Conservation (phyloP, 2,797 vertebrate genomes). For the Sebastes melanostomus region DNA sequence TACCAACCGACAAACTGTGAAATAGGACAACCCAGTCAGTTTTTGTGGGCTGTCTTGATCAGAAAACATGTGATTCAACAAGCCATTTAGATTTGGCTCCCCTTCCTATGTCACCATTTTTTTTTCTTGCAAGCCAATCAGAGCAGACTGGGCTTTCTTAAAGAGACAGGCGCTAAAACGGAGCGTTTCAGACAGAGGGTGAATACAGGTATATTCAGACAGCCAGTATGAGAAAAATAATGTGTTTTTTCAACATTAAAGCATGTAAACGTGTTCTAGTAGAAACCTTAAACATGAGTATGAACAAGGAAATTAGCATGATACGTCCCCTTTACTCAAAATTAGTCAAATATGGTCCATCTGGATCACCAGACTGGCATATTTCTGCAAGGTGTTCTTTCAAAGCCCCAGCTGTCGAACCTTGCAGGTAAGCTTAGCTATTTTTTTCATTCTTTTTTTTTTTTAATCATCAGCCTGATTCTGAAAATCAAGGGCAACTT, state of each 20-base stretch:
- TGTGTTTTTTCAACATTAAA: neutral
- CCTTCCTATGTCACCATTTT: too few relatives aligned
- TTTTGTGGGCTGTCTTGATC: neutral
- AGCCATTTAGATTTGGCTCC: neutral
- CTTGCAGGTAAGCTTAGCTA: neutral
- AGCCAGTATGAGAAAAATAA: neutral
- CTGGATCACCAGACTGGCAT: neutral
- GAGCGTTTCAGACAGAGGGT: neutral
- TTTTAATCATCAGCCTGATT: neutral
- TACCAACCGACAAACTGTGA: neutral
- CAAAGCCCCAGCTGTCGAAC: neutral
- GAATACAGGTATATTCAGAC: neutral
- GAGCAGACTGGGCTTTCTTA: neutral
- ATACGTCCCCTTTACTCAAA: neutral
- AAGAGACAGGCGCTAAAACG: neutral
- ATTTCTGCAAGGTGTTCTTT: neutral
- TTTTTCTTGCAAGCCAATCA: too few relatives aligned
- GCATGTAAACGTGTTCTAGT: too few relatives aligned
- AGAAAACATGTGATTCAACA: neutral
- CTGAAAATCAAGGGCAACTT: neutral
- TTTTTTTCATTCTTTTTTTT: neutral
- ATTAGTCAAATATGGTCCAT: neutral
- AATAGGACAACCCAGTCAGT: neutral
- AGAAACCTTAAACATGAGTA: too few relatives aligned
- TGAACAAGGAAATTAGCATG: too few relatives aligned